Base-by-base conservation (phyloP, 2,113 vertebrate genomes). In the Menura novaehollandiae region DNA sequence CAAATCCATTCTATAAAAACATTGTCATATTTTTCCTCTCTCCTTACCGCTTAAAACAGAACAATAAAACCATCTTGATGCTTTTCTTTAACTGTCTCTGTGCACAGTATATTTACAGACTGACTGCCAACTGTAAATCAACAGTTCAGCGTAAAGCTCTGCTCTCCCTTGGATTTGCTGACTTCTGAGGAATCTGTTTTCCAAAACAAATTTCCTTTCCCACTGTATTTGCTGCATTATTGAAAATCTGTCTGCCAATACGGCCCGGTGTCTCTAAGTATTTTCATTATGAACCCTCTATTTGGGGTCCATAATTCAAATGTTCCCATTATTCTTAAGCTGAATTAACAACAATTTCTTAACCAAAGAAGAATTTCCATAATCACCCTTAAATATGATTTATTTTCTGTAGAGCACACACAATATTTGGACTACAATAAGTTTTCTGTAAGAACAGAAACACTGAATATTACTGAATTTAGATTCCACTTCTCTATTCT, bases 11-110 rank as follows among this genome's bases (percentile, higher is more conserved):
- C 55, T 62, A 20, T 56, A 49, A 68, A 73, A 75, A 35, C 18
- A 15, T 28, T 51, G 55, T 23, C 28, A 20, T 46, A 20, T 69
- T 85, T 90, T 91, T 58, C 32, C 15, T 73, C 30, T 94, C 12
- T 24, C 5, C 6, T 69, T 90, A 62, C 13, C 0, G 0, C 82
- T 92, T 91, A 85, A 97, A 95, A 85, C 69, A 96, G 73, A 87
- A 91, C 27, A 89, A 71, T 80, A 91, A 95, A 95, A 80, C 15
- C 27, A 80, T 95, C 56, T 52, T 67, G 64, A 76, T 91, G 44
- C 49, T 89, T 92, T 85, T 89, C 69, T 95, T 95, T 95, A 84
- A 81, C 53, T 90, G 24, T 76, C 44, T 96, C 66, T 53, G 27
- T 82, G 32, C 81, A 56, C 44, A 22, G 19, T 82, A 33, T 86